Conservation (phyloP, 2,888 invertebrate genomes). For the Ophion slaviceki region DNA sequence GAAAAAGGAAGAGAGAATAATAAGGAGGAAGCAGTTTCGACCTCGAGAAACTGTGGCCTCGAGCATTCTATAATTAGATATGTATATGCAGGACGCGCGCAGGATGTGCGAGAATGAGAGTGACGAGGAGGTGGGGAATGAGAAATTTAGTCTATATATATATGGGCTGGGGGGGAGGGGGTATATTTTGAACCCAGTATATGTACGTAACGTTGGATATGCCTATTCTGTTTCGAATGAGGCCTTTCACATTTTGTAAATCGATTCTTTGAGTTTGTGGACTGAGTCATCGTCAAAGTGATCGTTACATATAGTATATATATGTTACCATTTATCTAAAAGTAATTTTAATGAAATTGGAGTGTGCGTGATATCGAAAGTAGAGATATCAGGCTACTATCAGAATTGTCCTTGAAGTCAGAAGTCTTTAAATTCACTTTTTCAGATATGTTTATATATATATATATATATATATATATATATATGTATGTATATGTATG, state of each 20-base stretch:
- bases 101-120: constrained; percentile 44
- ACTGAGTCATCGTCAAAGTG: too few species aligned
- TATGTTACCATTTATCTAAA: too few species aligned
- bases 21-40: constrained; percentile 37
- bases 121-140: constrained; percentile 30
- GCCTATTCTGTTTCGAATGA: neutral
- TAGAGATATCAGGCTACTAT: too few species aligned
- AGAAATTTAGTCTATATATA: constrained; percentile 30
- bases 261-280: neutral
- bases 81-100: constrained; percentile 49
- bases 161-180: neutral
- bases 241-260: neutral
- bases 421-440: too few species aligned
- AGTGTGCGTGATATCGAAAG: too few species aligned
- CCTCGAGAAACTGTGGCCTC: constrained; percentile 50
- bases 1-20: neutral
- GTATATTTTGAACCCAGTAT: neutral
- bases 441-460: too few species aligned
- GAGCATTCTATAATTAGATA: constrained; percentile 52
- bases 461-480: too few species aligned
- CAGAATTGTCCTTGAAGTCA: too few species aligned
- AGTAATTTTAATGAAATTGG: too few species aligned
- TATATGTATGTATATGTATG: too few species aligned
- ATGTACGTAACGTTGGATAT: neutral
- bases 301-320: too few species aligned